A percentile compares a stretch with the other conserved stretches of the same genome.
These are phyloP conservation scores for Sphenopsis melanotis DNA, from an alignment of 2,797 vertebrate species.

Conservation along the genomic window DNA sequence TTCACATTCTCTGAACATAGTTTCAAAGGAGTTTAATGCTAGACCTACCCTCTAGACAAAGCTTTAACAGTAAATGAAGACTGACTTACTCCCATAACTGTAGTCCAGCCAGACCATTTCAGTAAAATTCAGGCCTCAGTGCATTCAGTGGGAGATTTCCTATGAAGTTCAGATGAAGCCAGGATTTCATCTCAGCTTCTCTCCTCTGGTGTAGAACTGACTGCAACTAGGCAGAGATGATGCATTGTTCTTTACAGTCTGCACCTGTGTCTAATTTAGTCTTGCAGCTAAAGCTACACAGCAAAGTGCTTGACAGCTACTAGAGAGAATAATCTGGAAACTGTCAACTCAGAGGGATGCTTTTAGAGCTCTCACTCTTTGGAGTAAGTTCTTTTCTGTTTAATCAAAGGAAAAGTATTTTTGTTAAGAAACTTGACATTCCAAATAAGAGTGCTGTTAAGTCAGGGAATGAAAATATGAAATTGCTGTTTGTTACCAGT, in stretches of 20 bases:
- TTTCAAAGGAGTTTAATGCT: not conserved
- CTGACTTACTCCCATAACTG: not conserved
- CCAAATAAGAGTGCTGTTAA: conserved; percentile 12
- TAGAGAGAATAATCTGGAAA: conserved; percentile 43
- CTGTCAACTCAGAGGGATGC: conserved; percentile 11
- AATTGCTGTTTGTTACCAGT: conserved; percentile 30
- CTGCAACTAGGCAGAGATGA: not conserved
- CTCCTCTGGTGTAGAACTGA: not conserved
- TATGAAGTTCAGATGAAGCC: not conserved
- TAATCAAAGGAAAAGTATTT: conserved; percentile 43
- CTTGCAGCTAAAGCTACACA: conserved; percentile 11
- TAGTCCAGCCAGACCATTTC: not conserved
- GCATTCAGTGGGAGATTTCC: not conserved
- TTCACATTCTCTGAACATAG: not conserved
- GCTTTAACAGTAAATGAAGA: not conserved
- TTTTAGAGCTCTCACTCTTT: not conserved
- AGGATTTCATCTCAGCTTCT: not conserved
- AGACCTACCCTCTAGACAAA: not conserved
- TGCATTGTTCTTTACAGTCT: conserved; percentile 11
- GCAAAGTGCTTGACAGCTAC: conserved; percentile 27
- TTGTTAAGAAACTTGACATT: conserved; percentile 26
- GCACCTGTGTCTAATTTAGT: conserved; percentile 50
- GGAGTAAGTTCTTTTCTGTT: not conserved
- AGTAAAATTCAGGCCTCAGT: not conserved
- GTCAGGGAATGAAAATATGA: conserved; percentile 5